A percentile compares a stretch with the other conserved stretches of the same genome.
Conservation (phyloP, 2,113 vertebrate species). For the Hirundichthys speculiger region DNA sequence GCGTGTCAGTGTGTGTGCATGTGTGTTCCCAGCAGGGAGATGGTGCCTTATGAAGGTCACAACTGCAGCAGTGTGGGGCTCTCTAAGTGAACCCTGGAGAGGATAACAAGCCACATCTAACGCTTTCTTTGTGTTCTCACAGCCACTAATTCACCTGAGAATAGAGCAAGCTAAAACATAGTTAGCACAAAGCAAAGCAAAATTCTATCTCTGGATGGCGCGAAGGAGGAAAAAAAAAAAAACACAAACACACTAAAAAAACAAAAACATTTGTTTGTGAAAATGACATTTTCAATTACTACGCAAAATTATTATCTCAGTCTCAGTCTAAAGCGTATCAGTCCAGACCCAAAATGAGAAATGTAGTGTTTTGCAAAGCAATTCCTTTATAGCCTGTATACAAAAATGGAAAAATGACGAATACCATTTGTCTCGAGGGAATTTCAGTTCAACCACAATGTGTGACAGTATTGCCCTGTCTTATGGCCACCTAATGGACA, state of each 20-base stretch:
- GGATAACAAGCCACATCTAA: constrained; percentile 75
- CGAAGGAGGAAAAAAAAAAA: too few relatives aligned
- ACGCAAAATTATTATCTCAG: constrained; percentile 53
- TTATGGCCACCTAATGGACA: constrained; percentile 84
- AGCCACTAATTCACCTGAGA: constrained; percentile 65
- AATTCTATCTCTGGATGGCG: constrained; percentile 7
- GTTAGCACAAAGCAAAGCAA: constrained; percentile 40
- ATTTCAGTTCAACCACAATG: constrained; percentile 76
- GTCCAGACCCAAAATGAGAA: constrained; percentile 58
- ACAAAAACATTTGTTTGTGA: constrained; percentile 25
- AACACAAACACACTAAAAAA: too few relatives aligned
- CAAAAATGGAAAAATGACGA: constrained; percentile 67
- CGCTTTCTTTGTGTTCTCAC: constrained; percentile 69
- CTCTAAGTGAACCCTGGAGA: constrained; percentile 79
- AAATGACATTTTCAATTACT: constrained; percentile 53
- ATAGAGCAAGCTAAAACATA: constrained; percentile 46
- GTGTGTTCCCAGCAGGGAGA: constrained; percentile 80
- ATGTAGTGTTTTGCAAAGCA: constrained; percentile 64
- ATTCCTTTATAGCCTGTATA: constrained; percentile 48
- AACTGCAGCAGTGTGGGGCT: constrained; percentile 79
- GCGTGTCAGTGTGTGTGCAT: constrained; percentile 27
- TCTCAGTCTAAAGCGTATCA: constrained; percentile 29
- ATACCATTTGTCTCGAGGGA: constrained; percentile 64
- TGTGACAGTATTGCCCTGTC: constrained; percentile 78
- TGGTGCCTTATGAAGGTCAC: constrained; percentile 82